Conservation (phyloP, 2,888 invertebrate species). For the Sipunculus nudus region DNA sequence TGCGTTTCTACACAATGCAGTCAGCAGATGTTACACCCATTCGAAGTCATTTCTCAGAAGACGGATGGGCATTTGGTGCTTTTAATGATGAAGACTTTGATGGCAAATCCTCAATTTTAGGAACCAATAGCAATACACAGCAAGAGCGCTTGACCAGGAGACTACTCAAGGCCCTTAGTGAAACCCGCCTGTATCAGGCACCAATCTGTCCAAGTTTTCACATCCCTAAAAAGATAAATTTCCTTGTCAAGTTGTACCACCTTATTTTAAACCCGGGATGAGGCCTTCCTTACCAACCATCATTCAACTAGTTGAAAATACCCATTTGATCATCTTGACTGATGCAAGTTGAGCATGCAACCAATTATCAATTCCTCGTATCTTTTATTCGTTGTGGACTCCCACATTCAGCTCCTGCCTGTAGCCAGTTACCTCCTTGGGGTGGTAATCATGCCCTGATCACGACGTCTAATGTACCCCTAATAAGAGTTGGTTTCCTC, state of each 20-base stretch:
- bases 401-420: background rate
- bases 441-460: background rate
- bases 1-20: no score
- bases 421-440: background rate
- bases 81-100: background rate
- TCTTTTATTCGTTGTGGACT: background rate
- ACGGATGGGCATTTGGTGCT: background rate
- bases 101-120: background rate
- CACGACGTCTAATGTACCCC: background rate
- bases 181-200: constrained; percentile 1
- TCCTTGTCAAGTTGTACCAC: constrained; percentile 5
- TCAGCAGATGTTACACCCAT: background rate
- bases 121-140: background rate
- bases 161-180: background rate
- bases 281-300: background rate
- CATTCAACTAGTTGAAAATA: background rate
- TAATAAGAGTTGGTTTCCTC: background rate
- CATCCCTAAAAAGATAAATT: background rate
- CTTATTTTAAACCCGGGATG: background rate
- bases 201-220: background rate
- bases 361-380: background rate
- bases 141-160: constrained; percentile 2
- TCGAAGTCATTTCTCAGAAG: background rate
- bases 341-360: background rate
- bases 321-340: background rate